Evolutionary conservation across 2,888 invertebrate species (phyloP), one percentile per base, ranked within the genome.

Genomic region (Rhabditoides inermis): DNA sequence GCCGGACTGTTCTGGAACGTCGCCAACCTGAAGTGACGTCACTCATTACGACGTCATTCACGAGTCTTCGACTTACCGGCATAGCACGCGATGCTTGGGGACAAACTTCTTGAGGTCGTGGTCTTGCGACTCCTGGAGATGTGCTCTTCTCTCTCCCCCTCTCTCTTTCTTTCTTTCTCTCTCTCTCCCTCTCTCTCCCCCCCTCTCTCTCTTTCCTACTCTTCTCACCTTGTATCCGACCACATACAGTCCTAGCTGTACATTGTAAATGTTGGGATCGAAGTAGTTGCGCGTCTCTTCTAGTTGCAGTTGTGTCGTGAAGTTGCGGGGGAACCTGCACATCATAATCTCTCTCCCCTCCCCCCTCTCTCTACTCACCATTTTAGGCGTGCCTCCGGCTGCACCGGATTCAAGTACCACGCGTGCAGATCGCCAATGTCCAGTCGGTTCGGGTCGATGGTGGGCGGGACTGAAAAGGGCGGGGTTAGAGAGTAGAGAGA

Each of bases 361-460:
- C n/a, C n/a, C n/a, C n/a, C n/a, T n/a, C n/a, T n/a, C n/a, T n/a
- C n/a, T n/a, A n/a, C n/a, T n/a, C n/a, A n/a, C n/a, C n/a, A n/a
- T n/a, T n/a, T n/a, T n/a, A n/a, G n/a, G n/a, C n/a, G n/a, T n/a
- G n/a, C n/a, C n/a, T n/a, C n/a, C n/a, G n/a, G n/a, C n/a, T n/a
- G 65, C 2, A 64, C 28, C 2, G 73, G 72, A 36, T 71, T 72
- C 32, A 55, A 49, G 48, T 61, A 72, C 70, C 70, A 72, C 25
- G 61, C 55, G 40, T 64, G 61, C 1, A 75, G 51, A 45, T 65
- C 60, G 3, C 73, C 72, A 44, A 72, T 68, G 30, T 69, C 66
- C 36, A 72, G 45, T 15, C 72, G 52, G 64, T 67, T 72, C 7
- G 72, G 72, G 50, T 72, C 73, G 18, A 73, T 51, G 3, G 70